phyloP scores from a whole-genome alignment of 2,113 vertebrate species.

The Hirundichthys speculiger region DNA sequence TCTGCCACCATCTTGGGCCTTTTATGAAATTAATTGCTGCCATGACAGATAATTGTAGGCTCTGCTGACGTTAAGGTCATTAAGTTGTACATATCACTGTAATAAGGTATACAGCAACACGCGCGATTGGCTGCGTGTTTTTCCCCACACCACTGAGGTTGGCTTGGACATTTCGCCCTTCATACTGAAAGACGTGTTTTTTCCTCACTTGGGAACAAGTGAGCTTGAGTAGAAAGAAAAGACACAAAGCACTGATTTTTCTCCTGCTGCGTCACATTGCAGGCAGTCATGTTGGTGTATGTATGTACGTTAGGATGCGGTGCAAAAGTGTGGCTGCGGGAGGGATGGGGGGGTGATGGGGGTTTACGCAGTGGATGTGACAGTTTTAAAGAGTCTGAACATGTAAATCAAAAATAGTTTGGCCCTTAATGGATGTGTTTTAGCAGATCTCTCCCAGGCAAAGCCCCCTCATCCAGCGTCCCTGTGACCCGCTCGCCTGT shows the following conservation, averaged over 20 bases:
- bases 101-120: slow-evolving; percentile 75
- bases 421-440: slow-evolving; percentile 83
- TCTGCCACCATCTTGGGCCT: slow-evolving; percentile 57
- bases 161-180: slow-evolving; percentile 76
- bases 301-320: slow-evolving; percentile 15
- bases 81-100: slow-evolving; percentile 80
- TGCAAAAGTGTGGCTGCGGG: slow-evolving; percentile 5
- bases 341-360: slow-evolving; percentile 9
- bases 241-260: slow-evolving; percentile 36
- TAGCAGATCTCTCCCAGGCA: slow-evolving; percentile 78
- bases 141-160: slow-evolving; percentile 83
- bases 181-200: slow-evolving; percentile 63
- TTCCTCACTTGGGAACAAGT: slow-evolving; percentile 42
- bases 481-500: slow-evolving; percentile 76
- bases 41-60: slow-evolving; percentile 79
- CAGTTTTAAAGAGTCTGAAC: slow-evolving; percentile 83
- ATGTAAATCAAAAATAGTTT: slow-evolving; percentile 86
- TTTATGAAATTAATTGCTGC: slow-evolving; percentile 79
- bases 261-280: slow-evolving; percentile 2
- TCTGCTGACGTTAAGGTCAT: slow-evolving; percentile 77
- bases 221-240: slow-evolving; percentile 37
- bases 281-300: slow-evolving; percentile 13
- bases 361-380: slow-evolving; percentile 69
- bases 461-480: slow-evolving; percentile 61
- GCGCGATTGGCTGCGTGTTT: slow-evolving; percentile 81